Evolutionary conservation across 1,140 invertebrate species (phyloP).

Genomic region (Luehdorfia chinensis): DNA sequence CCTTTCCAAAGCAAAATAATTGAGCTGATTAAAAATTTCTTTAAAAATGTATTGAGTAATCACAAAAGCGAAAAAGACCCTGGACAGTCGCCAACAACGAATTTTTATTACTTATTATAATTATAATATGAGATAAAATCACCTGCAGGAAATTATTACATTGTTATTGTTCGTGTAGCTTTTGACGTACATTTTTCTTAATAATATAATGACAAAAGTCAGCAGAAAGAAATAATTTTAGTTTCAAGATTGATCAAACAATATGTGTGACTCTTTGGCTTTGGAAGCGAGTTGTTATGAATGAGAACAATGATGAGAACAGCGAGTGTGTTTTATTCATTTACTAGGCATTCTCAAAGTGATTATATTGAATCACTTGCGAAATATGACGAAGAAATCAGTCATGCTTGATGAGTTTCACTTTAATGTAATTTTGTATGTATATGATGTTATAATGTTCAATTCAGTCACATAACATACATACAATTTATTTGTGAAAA

Average conservation of each 20-base stretch:
- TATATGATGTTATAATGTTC: too few relatives aligned
- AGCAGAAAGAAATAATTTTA: not conserved
- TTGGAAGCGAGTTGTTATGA: not conserved
- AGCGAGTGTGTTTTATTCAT: not conserved
- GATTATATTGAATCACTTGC: not conserved
- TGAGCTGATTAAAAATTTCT: too few relatives aligned
- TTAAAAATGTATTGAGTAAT: too few relatives aligned
- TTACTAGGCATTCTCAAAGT: not conserved
- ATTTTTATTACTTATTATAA: slow-evolving; percentile 24
- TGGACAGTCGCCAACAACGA: slow-evolving; percentile 30
- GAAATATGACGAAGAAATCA: too few relatives aligned
- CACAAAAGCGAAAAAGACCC: slow-evolving; percentile 22
- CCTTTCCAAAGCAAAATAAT: too few relatives aligned
- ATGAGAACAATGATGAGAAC: slow-evolving; percentile 29
- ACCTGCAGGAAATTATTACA: slow-evolving; percentile 9
- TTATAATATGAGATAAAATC: slow-evolving; percentile 1
- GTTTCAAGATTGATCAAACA: slow-evolving; percentile 29
- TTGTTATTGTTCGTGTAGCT: not conserved
- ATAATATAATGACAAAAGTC: not conserved
- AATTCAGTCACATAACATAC: too few relatives aligned
- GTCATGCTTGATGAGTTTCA: not conserved
- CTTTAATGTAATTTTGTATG: not conserved
- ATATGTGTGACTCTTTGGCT: slow-evolving; percentile 17
- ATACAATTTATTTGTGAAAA: not conserved
- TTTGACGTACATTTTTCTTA: slow-evolving; percentile 11